phyloP scores from a whole-genome alignment of 1,140 invertebrate species.

The Andrena cerasifolii region DNA sequence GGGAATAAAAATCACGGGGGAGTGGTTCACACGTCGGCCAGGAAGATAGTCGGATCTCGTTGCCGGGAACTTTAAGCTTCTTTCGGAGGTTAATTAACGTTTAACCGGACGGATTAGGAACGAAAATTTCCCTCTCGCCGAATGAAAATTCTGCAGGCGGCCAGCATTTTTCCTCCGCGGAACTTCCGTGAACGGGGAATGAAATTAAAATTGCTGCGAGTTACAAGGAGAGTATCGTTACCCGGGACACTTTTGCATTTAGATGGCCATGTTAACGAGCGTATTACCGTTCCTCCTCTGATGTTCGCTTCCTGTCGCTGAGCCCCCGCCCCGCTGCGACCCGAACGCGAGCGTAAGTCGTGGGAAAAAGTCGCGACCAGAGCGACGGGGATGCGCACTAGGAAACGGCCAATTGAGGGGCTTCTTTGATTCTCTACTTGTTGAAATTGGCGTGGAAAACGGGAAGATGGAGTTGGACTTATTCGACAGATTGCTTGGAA shows the following conservation, averaged over 20 bases:
- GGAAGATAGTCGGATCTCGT: no score
- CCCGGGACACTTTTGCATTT: conserved; percentile 42
- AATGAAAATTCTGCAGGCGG: background rate
- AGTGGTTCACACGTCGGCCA: no score
- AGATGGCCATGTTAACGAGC: conserved; percentile 43
- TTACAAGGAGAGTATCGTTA: conserved; percentile 22
- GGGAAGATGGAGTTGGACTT: no score
- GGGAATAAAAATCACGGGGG: no score
- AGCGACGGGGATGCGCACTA: background rate
- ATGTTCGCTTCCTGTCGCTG: conserved; percentile 11
- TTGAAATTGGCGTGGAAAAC: no score
- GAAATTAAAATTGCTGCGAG: conserved; percentile 29
- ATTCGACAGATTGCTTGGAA: no score
- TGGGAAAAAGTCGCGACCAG: conserved; percentile 6
- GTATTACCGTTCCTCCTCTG: conserved; percentile 36
- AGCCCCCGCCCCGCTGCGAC: background rate
- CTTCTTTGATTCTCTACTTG: background rate
- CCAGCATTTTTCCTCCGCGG: background rate
- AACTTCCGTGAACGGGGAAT: background rate
- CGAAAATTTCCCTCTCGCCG: background rate
- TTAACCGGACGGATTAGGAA: background rate
- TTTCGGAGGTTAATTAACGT: background rate
- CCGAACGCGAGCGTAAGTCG: background rate
- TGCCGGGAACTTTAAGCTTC: background rate
- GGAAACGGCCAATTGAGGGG: background rate